Evolutionary conservation across 2,113 vertebrate species (phyloP).

Genomic region (Phaethon lepturus): DNA sequence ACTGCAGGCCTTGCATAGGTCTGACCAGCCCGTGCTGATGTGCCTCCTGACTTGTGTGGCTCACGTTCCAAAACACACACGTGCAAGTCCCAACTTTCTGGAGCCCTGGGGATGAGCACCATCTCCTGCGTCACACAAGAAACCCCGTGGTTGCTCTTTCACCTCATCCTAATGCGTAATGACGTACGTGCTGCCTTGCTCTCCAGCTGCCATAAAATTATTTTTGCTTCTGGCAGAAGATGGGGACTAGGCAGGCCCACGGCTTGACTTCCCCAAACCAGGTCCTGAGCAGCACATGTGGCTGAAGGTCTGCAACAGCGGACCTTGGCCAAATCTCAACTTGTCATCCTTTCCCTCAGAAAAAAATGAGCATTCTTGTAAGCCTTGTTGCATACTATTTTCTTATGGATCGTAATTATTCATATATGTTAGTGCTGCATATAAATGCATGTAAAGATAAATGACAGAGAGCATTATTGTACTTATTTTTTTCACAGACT

Average conservation of each 20-base stretch:
- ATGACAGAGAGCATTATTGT: background rate
- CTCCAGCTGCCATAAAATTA: background rate
- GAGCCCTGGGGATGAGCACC: background rate
- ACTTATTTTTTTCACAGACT: background rate
- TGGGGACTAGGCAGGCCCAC: background rate
- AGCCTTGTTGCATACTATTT: background rate
- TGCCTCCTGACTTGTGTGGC: background rate
- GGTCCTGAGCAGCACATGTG: background rate
- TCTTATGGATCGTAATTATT: background rate
- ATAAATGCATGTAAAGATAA: background rate
- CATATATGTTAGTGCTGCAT: background rate
- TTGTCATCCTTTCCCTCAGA: background rate
- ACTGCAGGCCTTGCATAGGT: background rate
- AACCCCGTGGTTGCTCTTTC: background rate
- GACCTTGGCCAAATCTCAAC: background rate
- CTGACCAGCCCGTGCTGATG: background rate
- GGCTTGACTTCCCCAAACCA: background rate
- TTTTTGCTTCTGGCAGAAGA: background rate
- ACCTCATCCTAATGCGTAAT: background rate
- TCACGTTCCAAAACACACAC: background rate
- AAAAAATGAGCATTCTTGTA: background rate
- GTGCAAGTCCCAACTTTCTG: background rate
- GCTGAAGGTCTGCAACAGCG: background rate
- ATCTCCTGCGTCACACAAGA: background rate
- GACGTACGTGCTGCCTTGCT: accelerated